Base-by-base conservation (phyloP, 2,797 vertebrate genomes). In the Ptychobarbus kaznakovi region DNA sequence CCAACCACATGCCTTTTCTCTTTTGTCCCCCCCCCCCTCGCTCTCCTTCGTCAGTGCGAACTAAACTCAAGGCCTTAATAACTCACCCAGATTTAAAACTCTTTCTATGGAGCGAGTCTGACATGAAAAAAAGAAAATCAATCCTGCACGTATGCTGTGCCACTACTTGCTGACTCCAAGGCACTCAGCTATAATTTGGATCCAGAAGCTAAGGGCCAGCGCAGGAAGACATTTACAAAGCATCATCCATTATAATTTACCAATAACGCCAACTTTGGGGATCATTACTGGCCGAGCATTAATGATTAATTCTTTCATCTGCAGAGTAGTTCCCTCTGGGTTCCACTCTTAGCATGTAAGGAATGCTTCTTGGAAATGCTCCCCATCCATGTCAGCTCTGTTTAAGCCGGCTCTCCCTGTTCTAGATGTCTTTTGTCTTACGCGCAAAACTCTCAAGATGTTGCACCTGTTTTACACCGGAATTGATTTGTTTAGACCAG, bases 91-190 rank as follows among this genome's bases (percentile, higher is more conserved):
- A 97, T 97, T 98, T 97, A 97, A 97, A 97, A 96, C 95, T 96
- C 96, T 96, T 96, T 97, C 95, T 96, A 97, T 94, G 95, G 95
- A 96, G 95, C 94, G 92, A 90, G 91, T 89, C 96, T 96, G 96
- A 95, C 96, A 93, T 94, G 93, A 96, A 96, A 97, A 97, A 96
- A 97, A 96, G 96, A 96, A 97, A 98, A 98, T 98, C 97, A 97
- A 97, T 98, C 94, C 93, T 92, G 94, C 89, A 93, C 94, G 93
- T 96, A 96, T 96, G 95, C 92, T 90, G 94, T 93, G 92, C 87
- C 51, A 87, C 91, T 80, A 92, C 94, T 95, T 95, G 92, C 95
- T 90, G 94, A 95, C 95, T 95, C 81, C 84, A 63, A 90, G 92
- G 92, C 93, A 96, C 95, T 95, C 94, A 90, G 91, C 93, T 96